These are phyloP conservation scores for Castor canadensis DNA, from an alignment of 2,113 vertebrate species.

Conservation along the genomic window DNA sequence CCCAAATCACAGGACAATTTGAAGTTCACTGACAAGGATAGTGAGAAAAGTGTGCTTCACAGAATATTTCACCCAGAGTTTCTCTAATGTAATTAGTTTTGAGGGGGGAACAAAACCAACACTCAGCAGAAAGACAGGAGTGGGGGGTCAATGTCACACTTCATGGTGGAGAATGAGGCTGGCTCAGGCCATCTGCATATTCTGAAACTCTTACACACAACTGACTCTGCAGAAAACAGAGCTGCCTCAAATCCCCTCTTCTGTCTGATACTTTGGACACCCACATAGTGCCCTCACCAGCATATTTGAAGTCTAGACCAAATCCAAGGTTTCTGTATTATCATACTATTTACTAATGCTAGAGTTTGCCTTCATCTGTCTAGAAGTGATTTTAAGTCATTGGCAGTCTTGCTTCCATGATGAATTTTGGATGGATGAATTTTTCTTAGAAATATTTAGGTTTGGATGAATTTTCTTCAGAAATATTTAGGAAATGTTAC, in stretches of 20 bases:
- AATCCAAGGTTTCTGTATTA: neutral
- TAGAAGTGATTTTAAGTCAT: neutral
- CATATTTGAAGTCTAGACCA: neutral
- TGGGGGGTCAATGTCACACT: neutral
- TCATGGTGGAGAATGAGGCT: neutral
- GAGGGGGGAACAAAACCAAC: neutral
- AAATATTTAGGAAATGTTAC: neutral
- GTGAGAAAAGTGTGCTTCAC: constrained; percentile 50
- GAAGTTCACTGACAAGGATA: constrained; percentile 65
- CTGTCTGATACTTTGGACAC: neutral
- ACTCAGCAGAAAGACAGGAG: constrained; percentile 42
- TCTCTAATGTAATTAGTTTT: constrained; percentile 65
- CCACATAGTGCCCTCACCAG: neutral
- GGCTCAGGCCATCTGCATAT: neutral
- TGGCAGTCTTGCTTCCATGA: neutral
- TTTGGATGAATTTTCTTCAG: neutral
- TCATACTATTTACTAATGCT: neutral
- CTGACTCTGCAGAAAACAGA: neutral
- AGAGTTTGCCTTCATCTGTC: neutral
- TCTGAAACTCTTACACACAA: neutral
- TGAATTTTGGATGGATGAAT: neutral
- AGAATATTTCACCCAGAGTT: constrained; percentile 65
- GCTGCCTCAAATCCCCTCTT: neutral
- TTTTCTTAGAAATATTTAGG: neutral
- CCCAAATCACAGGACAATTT: constrained; percentile 74